Evolutionary conservation across 2,888 invertebrate species (phyloP).

Genomic region (Apamea sordens): DNA sequence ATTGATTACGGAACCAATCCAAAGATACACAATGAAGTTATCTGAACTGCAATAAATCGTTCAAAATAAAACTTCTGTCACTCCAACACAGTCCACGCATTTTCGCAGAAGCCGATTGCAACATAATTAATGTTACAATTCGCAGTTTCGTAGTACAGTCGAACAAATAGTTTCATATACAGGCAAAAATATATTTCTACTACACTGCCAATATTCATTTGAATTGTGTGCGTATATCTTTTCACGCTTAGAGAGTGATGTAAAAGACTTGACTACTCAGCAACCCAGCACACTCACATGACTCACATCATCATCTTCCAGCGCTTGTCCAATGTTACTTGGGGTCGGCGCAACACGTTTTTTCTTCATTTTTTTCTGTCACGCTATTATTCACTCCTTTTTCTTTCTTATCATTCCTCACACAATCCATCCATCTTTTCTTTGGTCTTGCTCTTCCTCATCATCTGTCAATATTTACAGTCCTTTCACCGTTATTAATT

Average conservation of each 20-base stretch:
- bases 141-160: conserved; percentile 58
- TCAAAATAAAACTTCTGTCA: conserved; percentile 51
- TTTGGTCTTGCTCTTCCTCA: neutral
- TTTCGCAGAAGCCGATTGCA: conserved; percentile 63
- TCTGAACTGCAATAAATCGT: conserved; percentile 37
- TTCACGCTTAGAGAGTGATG: neutral
- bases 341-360: too few relatives aligned
- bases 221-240: neutral
- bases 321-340: neutral
- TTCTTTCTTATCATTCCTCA: neutral
- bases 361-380: too few relatives aligned
- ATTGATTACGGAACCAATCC: conserved; percentile 29
- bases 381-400: neutral
- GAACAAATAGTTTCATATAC: neutral
- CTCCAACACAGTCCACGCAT: conserved; percentile 40
- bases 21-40: conserved; percentile 43
- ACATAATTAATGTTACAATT: conserved; percentile 62
- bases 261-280: neutral
- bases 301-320: neutral
- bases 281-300: neutral
- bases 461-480: neutral
- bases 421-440: neutral
- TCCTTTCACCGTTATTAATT: neutral
- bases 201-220: neutral
- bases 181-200: neutral